Evolutionary conservation across 2,113 vertebrate species (phyloP).

Genomic region (Ammodytes marinus): DNA sequence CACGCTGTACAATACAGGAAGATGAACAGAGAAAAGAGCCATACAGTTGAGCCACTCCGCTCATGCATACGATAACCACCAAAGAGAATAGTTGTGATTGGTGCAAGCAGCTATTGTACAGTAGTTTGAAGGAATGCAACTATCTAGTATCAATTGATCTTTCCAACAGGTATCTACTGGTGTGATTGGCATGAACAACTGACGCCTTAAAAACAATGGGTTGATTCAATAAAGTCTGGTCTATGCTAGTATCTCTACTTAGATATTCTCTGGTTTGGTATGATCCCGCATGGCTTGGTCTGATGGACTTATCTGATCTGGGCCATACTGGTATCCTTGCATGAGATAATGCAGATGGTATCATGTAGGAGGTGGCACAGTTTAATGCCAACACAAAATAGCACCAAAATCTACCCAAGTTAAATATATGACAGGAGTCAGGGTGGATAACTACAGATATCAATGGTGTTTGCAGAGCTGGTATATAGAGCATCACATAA

Average conservation of each 20-base stretch:
- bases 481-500: background rate
- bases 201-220: conserved; percentile 22
- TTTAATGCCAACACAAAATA: background rate
- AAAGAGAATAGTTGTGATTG: background rate
- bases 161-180: conserved; percentile 4
- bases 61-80: background rate
- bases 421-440: background rate
- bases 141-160: background rate
- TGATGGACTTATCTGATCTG: conserved; percentile 31
- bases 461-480: background rate
- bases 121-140: background rate
- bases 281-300: conserved; percentile 5
- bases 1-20: background rate
- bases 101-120: background rate
- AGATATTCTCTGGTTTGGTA: background rate
- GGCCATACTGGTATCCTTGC: background rate
- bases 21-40: background rate
- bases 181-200: conserved; percentile 20
- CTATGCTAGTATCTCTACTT: background rate
- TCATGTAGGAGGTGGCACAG: background rate
- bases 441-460: background rate
- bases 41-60: background rate
- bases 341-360: background rate
- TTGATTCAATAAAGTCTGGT: background rate
- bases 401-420: background rate